Evolutionary conservation across 2,797 vertebrate genomes (phyloP).

Genomic region (Lophius americanus): DNA sequence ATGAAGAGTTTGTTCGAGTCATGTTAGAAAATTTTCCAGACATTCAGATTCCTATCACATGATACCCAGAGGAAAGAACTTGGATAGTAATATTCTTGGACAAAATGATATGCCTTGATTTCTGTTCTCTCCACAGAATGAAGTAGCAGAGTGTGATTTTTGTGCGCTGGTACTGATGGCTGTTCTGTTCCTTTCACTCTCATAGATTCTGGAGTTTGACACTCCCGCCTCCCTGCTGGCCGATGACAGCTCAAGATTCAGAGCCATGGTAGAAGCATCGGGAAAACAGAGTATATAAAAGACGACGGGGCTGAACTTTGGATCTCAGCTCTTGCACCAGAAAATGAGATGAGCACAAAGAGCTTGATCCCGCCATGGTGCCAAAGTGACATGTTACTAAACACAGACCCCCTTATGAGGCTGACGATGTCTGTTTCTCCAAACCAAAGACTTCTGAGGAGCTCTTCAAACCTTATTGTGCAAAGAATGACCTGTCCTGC

Average conservation of each 20-base stretch:
- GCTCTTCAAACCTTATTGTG: conserved; percentile 34
- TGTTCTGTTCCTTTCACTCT: conserved; percentile 41
- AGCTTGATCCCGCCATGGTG: conserved; percentile 32
- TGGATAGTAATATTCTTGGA: conserved; percentile 16
- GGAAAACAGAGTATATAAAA: conserved; percentile 72
- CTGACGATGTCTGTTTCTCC: conserved; percentile 41
- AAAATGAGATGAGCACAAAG: conserved; percentile 40
- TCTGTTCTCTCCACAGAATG: neutral
- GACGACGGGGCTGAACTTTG: conserved; percentile 44
- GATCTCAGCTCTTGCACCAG: conserved; percentile 13
- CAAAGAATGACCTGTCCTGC: conserved; percentile 39
- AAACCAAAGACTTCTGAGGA: conserved; percentile 63
- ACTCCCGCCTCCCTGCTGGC: conserved; percentile 79
- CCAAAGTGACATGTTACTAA: conserved; percentile 31
- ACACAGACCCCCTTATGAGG: conserved; percentile 22
- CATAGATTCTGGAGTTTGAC: conserved; percentile 86
- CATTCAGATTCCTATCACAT: conserved; percentile 30
- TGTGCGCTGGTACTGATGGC: conserved; percentile 38
- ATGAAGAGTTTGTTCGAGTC: neutral
- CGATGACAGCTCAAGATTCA: conserved; percentile 82
- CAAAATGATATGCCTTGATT: conserved; percentile 23
- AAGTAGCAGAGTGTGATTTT: conserved; percentile 12
- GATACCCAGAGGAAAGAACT: conserved; percentile 23
- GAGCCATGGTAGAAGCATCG: conserved; percentile 79
- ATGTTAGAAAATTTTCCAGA: conserved; percentile 21